These are phyloP conservation scores for Drosophila leontia DNA, from an alignment of 1,140 invertebrate genomes.

Conservation along the genomic window DNA sequence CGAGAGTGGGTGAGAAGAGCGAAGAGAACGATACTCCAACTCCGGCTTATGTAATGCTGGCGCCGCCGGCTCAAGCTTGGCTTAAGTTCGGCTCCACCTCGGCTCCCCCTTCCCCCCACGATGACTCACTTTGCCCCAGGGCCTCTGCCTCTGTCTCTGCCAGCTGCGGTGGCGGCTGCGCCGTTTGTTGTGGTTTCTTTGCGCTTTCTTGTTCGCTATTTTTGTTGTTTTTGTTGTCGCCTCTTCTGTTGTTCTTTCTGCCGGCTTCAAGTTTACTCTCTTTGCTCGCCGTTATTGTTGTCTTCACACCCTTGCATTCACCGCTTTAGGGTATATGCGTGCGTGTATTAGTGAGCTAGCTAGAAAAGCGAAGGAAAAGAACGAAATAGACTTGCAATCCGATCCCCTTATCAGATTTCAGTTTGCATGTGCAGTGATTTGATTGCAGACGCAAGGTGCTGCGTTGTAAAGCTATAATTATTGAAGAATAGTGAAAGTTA, in stretches of 20 bases:
- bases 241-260: constrained; percentile 38
- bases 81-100: constrained; percentile 23
- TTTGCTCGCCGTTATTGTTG: constrained; percentile 36
- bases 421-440: neutral
- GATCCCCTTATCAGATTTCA: neutral
- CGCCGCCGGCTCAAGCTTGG: constrained; percentile 42
- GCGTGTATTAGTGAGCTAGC: constrained; percentile 15
- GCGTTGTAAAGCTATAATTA: neutral
- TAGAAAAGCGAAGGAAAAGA: neutral
- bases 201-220: constrained; percentile 35
- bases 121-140: constrained; percentile 63
- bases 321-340: constrained; percentile 15
- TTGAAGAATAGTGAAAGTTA: neutral
- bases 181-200: constrained; percentile 74
- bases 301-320: constrained; percentile 1
- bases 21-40: constrained; percentile 8
- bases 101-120: neutral
- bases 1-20: constrained; percentile 1
- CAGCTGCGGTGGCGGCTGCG: constrained; percentile 53
- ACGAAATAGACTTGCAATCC: neutral
- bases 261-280: constrained; percentile 62
- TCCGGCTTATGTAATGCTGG: constrained; percentile 70
- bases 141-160: constrained; percentile 18
- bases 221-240: constrained; percentile 2
- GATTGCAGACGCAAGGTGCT: neutral